Base-by-base conservation (phyloP, 2,888 invertebrate species). In the Himalopsyche anomala region DNA sequence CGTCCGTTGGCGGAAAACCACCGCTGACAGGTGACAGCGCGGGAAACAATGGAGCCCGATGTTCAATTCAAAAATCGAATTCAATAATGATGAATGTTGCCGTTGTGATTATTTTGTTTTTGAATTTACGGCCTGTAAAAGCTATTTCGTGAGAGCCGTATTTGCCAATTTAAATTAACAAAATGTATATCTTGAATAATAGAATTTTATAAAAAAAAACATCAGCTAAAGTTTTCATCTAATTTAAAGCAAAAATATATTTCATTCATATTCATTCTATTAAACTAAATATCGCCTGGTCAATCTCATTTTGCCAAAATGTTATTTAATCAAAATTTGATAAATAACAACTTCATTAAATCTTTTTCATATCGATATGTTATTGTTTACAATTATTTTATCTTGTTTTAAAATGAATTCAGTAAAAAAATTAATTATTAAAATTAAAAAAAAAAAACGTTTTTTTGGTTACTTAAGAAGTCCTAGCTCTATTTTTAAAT, bases 1-100 rank as follows among this genome's bases (percentile, higher is more conserved):
- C 87, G 28, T 86, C 87, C 15, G 86, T 85, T 42, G 84, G 82
- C 17, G 87, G 87, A 69, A 88, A 88, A 28, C 84, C 85, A 9
- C 38, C 82, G n/a, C 28, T 85, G 51, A 54, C 83, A 12, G 83
- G 81, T 36, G 86, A 81, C 36, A 85, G 82, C 80, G 83, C 85
- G 51, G 79, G 84, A 42, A 86, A 54, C 80, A 56, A 56, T 40
- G 40, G 62, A 5, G 74, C 74, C 12, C 74, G 12, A 74, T 36
- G 74, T 74, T 74, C 36, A 74, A 74, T 74, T 74, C 74, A 74
- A 74, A 74, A 74, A 74, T 74, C 74, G 74, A 74, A 74, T 74
- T 74, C 15, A 74, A 36, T 74, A 74, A 36, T 36, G 38, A 28
- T 74, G 74, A 74, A 74, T 74, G 74, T 74, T 74, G 74, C 38